These are phyloP conservation scores for Metalampra italica DNA, from an alignment of 2,888 invertebrate genomes.

Conservation along the genomic window DNA sequence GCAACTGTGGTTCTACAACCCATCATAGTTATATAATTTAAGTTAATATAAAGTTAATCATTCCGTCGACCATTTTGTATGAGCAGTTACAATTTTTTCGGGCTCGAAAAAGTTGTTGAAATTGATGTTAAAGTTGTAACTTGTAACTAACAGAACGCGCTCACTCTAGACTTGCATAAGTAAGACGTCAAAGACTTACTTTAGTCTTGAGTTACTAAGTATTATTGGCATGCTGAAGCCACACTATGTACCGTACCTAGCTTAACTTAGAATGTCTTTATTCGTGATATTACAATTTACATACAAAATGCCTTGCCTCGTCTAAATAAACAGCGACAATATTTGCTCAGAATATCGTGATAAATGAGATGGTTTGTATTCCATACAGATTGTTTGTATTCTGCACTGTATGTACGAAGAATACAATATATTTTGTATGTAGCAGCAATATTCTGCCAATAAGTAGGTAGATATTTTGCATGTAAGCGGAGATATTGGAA, in stretches of 20 bases:
- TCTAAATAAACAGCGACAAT: conserved; percentile 1
- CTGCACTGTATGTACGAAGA: neutral
- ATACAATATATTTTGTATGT: neutral
- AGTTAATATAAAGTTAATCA: no score
- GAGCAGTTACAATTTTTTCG: no score
- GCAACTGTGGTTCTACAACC: no score
- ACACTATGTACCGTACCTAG: neutral
- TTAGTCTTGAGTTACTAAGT: no score
- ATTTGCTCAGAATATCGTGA: conserved; percentile 2
- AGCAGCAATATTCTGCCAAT: neutral
- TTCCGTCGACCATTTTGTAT: no score
- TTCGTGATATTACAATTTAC: conserved; percentile 1
- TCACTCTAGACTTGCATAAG: no score
- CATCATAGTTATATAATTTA: no score
- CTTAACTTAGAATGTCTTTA: neutral
- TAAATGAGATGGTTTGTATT: conserved; percentile 6
- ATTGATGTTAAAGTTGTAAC: no score
- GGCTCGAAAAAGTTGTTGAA: no score
- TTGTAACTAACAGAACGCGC: no score
- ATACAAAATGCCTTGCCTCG: conserved; percentile 2
- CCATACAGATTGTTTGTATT: neutral
- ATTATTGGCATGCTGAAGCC: no score
- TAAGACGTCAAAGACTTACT: no score
- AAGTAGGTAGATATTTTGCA: neutral
- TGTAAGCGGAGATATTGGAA: neutral